phyloP scores from a whole-genome alignment of 2,113 vertebrate species.

The Corythaixoides concolor region DNA sequence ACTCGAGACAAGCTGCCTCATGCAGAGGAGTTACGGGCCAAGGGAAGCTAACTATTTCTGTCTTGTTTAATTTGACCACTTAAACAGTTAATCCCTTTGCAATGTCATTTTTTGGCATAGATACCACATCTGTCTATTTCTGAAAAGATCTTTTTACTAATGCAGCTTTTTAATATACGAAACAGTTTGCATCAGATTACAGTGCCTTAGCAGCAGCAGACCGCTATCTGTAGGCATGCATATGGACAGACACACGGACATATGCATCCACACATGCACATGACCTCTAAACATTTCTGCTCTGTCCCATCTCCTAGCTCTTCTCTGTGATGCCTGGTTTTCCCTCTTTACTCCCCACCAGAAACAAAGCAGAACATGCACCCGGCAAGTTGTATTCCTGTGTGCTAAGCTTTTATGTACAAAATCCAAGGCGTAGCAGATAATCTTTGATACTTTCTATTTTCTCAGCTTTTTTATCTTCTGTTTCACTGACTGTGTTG shows the following conservation, averaged over 20 bases:
- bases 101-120: conserved; percentile 60
- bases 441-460: not conserved
- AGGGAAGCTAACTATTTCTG: conserved; percentile 57
- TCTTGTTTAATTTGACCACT: conserved; percentile 61
- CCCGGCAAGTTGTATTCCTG: not conserved
- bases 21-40: conserved; percentile 42
- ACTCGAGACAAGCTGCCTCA: conserved; percentile 42
- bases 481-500: not conserved
- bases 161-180: conserved; percentile 35
- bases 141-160: conserved; percentile 47
- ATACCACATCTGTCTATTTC: conserved; percentile 42
- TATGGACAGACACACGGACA: not conserved
- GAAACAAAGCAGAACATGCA: not conserved
- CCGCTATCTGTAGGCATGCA: not conserved
- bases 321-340: not conserved
- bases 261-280: not conserved
- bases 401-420: not conserved
- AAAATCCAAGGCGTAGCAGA: not conserved
- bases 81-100: conserved; percentile 60
- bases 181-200: conserved; percentile 58
- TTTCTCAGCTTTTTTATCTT: not conserved
- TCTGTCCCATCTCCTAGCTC: not conserved
- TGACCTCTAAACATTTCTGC: not conserved
- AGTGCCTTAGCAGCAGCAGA: conserved; percentile 8
- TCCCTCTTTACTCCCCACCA: not conserved